Evolutionary conservation across 2,888 invertebrate species (phyloP).

Genomic region (Digitonthophagus gazella): DNA sequence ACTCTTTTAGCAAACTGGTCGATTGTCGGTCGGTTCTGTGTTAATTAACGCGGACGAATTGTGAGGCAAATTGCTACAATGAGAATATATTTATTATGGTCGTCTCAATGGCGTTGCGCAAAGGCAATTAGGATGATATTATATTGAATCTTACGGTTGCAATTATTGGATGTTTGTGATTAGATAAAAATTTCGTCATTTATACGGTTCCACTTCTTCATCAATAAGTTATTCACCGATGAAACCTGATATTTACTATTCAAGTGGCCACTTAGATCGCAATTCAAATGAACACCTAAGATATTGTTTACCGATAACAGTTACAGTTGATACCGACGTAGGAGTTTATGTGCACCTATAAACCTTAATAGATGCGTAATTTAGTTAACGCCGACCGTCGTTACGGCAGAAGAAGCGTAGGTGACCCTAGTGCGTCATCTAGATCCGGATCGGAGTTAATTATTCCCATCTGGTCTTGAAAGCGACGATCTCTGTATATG

Average conservation of each 20-base stretch:
- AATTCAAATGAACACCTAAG: slow-evolving; percentile 3
- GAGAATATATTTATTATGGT: background rate
- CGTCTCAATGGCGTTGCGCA: background rate
- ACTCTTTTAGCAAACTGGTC: background rate
- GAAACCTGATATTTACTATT: slow-evolving; percentile 10
- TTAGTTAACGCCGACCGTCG: slow-evolving; percentile 4
- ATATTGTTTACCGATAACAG: background rate
- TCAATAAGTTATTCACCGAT: slow-evolving; percentile 7
- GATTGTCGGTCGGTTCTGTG: background rate
- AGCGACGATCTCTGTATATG: background rate
- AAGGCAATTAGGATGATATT: background rate
- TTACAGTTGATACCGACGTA: background rate
- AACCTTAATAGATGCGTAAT: slow-evolving; percentile 10
- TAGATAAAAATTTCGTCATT: too few relatives aligned
- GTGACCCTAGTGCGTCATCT: slow-evolving; percentile 1
- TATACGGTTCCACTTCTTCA: background rate
- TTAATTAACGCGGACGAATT: background rate
- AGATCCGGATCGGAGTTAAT: slow-evolving; percentile 7
- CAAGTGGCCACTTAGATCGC: slow-evolving; percentile 1
- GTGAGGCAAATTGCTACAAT: background rate
- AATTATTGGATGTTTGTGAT: too few relatives aligned
- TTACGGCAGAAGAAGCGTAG: slow-evolving; percentile 5
- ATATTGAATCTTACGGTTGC: too few relatives aligned
- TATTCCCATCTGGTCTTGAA: slow-evolving; percentile 1
- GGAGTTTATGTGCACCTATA: slow-evolving; percentile 13